Conservation (phyloP, 2,113 vertebrate genomes). For the Oncorhynchus nerka region DNA sequence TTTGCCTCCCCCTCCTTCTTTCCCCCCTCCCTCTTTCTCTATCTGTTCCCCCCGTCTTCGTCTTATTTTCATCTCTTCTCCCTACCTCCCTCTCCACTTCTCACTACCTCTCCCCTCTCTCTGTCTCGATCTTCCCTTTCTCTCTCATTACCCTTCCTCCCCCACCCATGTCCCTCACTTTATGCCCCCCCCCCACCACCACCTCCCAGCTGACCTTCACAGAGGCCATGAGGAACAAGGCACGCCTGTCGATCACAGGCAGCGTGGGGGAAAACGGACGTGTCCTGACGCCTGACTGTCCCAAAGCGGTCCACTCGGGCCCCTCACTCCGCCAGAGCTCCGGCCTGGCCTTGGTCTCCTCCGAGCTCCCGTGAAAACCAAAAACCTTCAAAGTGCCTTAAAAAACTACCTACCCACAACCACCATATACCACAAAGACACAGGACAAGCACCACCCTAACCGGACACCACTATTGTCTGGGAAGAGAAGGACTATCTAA, state of each 20-base stretch:
- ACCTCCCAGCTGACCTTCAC: conserved; percentile 91
- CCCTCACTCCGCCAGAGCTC: conserved; percentile 94
- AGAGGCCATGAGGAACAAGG: conserved; percentile 99
- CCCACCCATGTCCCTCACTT: conserved; percentile 19
- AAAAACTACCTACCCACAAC: conserved; percentile 39
- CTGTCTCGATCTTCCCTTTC: conserved; percentile 13
- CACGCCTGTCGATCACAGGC: conserved; percentile 97
- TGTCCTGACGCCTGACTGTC: conserved; percentile 95
- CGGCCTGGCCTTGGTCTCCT: conserved; percentile 96
- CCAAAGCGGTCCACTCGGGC: conserved; percentile 92
- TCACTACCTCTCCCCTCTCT: conserved; percentile 18
- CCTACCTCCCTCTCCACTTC: too few relatives aligned
- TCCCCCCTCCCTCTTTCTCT: neutral
- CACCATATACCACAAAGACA: conserved; percentile 28
- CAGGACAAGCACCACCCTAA: conserved; percentile 28
- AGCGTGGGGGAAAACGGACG: conserved; percentile 97
- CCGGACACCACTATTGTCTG: neutral
- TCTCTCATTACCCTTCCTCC: conserved; percentile 10
- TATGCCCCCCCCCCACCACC: neutral
- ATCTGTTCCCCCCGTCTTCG: neutral
- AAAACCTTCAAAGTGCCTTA: conserved; percentile 98
- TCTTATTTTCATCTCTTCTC: conserved; percentile 37
- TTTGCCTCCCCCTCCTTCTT: conserved; percentile 35
- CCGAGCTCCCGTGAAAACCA: conserved; percentile 99
- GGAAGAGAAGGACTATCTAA: neutral